Percentiles rank a stretch among this genome's conserved stretches.
Evolutionary conservation across 1,140 invertebrate genomes (phyloP).

Genomic region (Platyscapa corneri): DNA sequence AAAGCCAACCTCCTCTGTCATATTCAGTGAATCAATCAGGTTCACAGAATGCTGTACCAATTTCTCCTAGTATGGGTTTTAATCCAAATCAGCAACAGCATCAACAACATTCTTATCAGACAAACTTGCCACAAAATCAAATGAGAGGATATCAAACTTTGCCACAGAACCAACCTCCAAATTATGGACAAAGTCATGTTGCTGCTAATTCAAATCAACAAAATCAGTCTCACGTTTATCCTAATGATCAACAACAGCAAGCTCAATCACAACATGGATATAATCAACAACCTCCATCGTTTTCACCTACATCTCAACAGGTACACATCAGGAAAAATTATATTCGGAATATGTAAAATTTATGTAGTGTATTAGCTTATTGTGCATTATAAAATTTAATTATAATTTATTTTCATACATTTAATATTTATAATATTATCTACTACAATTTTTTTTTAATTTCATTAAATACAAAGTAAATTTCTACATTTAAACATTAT

Average conservation of each 20-base stretch:
- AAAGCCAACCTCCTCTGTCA: slow-evolving; percentile 52
- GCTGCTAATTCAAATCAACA: slow-evolving; percentile 39
- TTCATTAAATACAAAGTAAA: too few relatives aligned
- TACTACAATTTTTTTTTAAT: too few relatives aligned
- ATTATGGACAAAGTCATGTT: slow-evolving; percentile 18
- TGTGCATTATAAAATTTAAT: too few relatives aligned
- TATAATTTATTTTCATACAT: too few relatives aligned
- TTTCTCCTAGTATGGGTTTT: slow-evolving; percentile 53
- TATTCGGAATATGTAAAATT: not conserved
- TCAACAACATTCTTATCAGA: slow-evolving; percentile 42
- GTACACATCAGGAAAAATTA: not conserved
- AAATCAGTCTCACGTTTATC: slow-evolving; percentile 56
- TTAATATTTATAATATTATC: too few relatives aligned
- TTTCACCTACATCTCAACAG: slow-evolving; percentile 20
- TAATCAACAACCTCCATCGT: slow-evolving; percentile 34
- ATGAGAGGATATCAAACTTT: slow-evolving; percentile 40
- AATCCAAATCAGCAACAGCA: slow-evolving; percentile 55
- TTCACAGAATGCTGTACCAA: slow-evolving; percentile 11
- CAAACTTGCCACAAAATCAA: slow-evolving; percentile 48
- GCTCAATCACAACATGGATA: slow-evolving; percentile 28
- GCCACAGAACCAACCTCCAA: slow-evolving; percentile 15
- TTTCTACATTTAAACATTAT: too few relatives aligned
- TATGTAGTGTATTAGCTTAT: too few relatives aligned
- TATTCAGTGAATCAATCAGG: slow-evolving; percentile 53
- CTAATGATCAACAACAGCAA: slow-evolving; percentile 57